Base-by-base conservation (phyloP, 2,888 invertebrate species). In the Drosophila anomalipes region DNA sequence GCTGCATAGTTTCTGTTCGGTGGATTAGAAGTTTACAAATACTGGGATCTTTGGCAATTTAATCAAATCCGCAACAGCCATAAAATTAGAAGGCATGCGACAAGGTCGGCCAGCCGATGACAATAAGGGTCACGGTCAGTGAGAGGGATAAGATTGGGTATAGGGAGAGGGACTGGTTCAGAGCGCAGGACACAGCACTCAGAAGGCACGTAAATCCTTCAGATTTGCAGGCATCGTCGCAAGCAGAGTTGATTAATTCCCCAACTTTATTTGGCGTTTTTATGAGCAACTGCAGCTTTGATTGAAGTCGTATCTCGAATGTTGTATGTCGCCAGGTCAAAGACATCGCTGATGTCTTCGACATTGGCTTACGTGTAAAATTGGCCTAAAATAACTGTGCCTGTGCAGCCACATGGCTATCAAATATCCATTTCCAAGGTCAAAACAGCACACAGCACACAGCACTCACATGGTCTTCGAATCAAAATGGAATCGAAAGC, bases 201-300 rank as follows among this genome's bases (percentile, higher is more conserved):
- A 12, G 26, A 28, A 33, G 47, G 53, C 70, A 73, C 80, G 72
- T 77, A 77, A 80, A 80, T 81, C 77, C 77, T 71, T 80, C 51
- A 77, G 66, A 65, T 52, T 74, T 58, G 49, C 78, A 39, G 74
- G 70, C 76, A 62, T 69, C 83, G 56, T 68, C 81, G 58, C 60
- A 59, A 16, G 16, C 47, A 47, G 69, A 79, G 75, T 85, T 86
- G 87, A 86, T 87, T 85, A 87, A 87, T 86, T 86, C 70, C 30
- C n/a, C 81, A 47, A 74, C 81, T 87, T 87, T 85, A 86, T 86
- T 85, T 86, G 87, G 73, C 79, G 58, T 81, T 85, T 86, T 87
- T 85, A 86, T 86, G 82, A 77, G 71, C 82, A 69, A 77, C 72
- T 83, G 79, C 68, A 86, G 56, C 61, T 9, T 47, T 47, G 47